Percentiles rank a stretch among this genome's conserved stretches.
phyloP scores from a whole-genome alignment of 2,888 invertebrate species.

The Dryobota labecula region DNA sequence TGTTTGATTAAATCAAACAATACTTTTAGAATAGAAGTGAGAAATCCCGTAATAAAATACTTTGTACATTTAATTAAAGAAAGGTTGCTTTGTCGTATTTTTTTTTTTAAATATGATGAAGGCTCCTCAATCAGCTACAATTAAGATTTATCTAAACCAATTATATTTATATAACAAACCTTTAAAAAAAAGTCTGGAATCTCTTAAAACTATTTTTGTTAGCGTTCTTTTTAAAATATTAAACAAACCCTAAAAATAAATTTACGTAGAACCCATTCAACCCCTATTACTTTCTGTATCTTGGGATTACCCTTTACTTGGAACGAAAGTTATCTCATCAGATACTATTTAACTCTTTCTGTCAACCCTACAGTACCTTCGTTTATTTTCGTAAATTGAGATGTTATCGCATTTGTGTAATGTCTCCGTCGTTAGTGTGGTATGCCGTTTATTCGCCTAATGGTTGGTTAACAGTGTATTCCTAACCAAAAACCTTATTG shows the following conservation, averaged over 20 bases:
- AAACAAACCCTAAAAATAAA: background rate
- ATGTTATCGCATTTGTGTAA: conserved; percentile 31
- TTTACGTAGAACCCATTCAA: background rate
- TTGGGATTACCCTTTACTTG: background rate
- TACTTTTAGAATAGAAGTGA: too few species aligned
- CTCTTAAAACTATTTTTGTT: background rate
- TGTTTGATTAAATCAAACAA: too few species aligned
- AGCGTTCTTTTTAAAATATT: background rate
- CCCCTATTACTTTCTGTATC: background rate
- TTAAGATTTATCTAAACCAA: background rate
- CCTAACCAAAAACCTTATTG: background rate
- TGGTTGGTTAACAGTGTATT: background rate
- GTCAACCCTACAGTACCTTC: conserved; percentile 5
- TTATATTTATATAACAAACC: background rate
- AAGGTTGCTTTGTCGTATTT: background rate
- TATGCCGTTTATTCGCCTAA: conserved; percentile 25
- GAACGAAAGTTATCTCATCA: background rate
- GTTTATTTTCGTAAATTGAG: conserved; percentile 45
- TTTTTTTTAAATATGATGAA: background rate
- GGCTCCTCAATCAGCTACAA: background rate
- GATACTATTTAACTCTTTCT: background rate
- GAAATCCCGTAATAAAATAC: conserved; percentile 13
- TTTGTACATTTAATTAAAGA: background rate
- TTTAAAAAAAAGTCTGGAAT: background rate
- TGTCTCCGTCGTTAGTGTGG: conserved; percentile 14